Conservation (phyloP, 1,140 invertebrate genomes). For the Dinoponera quadriceps region DNA sequence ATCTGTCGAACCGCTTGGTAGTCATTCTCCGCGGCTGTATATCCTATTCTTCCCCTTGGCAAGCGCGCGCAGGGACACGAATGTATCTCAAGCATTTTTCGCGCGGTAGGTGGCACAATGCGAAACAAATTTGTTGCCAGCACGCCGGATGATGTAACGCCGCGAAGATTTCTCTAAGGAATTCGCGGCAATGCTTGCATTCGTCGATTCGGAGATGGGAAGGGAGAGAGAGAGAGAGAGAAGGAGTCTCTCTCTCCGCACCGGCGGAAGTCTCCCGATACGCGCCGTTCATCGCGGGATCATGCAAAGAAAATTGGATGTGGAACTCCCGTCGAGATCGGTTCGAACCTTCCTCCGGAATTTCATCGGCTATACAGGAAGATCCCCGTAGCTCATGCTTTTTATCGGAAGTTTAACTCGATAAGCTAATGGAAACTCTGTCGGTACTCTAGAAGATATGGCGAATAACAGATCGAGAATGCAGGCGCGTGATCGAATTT, state of each 20-base stretch:
- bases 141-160: slow-evolving; percentile 77
- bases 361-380: slow-evolving; percentile 59
- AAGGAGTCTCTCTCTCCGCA: slow-evolving; percentile 37
- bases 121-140: slow-evolving; percentile 81
- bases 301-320: slow-evolving; percentile 73
- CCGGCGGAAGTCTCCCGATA: slow-evolving; percentile 57
- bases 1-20: slow-evolving; percentile 58
- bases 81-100: slow-evolving; percentile 78
- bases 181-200: slow-evolving; percentile 68
- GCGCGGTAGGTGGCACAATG: slow-evolving; percentile 75
- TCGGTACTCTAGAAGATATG: slow-evolving; percentile 48
- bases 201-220: slow-evolving; percentile 60
- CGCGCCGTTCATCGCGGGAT: slow-evolving; percentile 71
- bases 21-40: slow-evolving; percentile 53
- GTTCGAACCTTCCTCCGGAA: slow-evolving; percentile 37
- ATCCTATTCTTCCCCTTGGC: slow-evolving; percentile 44
- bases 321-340: slow-evolving; percentile 61
- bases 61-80: slow-evolving; percentile 72
- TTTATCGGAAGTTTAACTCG: slow-evolving; percentile 61
- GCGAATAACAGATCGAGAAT: slow-evolving; percentile 47
- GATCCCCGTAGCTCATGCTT: slow-evolving; percentile 45
- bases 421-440: slow-evolving; percentile 56
- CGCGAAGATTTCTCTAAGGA: slow-evolving; percentile 82
- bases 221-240: slow-evolving; percentile 27
- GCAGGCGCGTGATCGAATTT: slow-evolving; percentile 10